These are phyloP conservation scores for Epizoanthus illoricatus DNA, from an alignment of 92 coral and sea anemone genomes.

Conservation along the genomic window DNA sequence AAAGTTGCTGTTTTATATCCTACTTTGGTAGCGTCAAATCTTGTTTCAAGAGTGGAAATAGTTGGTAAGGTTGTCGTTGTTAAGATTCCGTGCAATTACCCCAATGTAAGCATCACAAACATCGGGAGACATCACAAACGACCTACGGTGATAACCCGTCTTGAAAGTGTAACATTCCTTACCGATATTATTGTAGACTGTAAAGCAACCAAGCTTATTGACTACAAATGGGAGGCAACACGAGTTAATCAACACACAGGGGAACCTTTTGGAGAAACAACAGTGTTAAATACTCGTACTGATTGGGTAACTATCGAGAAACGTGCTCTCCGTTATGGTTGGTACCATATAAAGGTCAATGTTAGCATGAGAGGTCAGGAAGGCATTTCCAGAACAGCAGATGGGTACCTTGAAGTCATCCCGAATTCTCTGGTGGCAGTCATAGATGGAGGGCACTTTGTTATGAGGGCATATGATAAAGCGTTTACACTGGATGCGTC, in stretches of 20 bases:
- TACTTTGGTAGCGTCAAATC: conserved; percentile 56
- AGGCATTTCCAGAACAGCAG: conserved; percentile 43
- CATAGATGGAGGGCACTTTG: conserved; percentile 41
- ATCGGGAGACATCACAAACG: conserved; percentile 22
- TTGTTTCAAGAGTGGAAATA: conserved; percentile 38
- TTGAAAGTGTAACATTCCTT: conserved; percentile 15
- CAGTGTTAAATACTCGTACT: conserved; percentile 6
- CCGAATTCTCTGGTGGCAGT: conserved; percentile 47
- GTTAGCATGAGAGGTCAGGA: conserved; percentile 59
- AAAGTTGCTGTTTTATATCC: conserved; percentile 35
- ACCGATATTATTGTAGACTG: conserved; percentile 37
- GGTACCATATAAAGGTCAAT: conserved; percentile 41
- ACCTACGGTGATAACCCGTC: conserved; percentile 44
- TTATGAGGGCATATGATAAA: conserved; percentile 36
- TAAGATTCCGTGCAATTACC: conserved; percentile 62
- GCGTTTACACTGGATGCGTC: conserved; percentile 34
- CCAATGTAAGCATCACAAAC: conserved; percentile 43
- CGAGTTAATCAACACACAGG: conserved; percentile 1
- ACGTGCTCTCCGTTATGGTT: conserved; percentile 44
- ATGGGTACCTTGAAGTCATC: conserved; percentile 45
- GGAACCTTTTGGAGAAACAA: background rate
- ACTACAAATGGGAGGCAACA: conserved; percentile 36
- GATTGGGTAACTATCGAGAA: conserved; percentile 20
- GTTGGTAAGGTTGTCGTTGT: conserved; percentile 27
- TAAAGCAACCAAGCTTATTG: conserved; percentile 52